Base-by-base conservation (phyloP, 2,797 vertebrate genomes). In the Gadopsis bispinosus region DNA sequence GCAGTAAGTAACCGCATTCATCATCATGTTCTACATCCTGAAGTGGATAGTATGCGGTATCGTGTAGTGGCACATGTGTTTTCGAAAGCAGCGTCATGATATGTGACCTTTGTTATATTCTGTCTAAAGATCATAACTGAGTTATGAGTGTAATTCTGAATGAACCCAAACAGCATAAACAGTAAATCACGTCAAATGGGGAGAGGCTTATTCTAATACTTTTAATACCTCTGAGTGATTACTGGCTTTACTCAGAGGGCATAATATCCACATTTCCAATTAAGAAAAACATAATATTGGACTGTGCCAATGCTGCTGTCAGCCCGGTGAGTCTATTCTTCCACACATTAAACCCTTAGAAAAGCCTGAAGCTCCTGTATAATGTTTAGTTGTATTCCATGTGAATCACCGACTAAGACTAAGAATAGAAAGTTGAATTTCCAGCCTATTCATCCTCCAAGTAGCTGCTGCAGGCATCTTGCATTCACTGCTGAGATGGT, bases 251-350 rank as follows among this genome's bases (percentile, higher is more conserved):
- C 56, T 66, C 70, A n/a, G 19, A 45, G 53, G 53, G 22, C 20
- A 41, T 56, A 17, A 47, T 41, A 59, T 65, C 54, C 50, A 70
- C 16, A 33, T 67, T 75, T 56, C 53, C 71, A 75, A 45, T 80
- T 53, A 73, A 7, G 26, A 26, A 72, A 75, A 68, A 26, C 41
- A 20, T 51, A 14, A 64, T 48, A 45, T 37, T 80, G 58, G 61
- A 43, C 14, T 26, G 20, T 33, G 48, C 20, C 45, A 22, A 3
- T 47, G 73, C 13, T 56, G 66, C 54, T 20, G 35, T 72, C 65
- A 43, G 47, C 47, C 12, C 8, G 2, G n/a, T 33, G 47, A 73
- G 22, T 69, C n/a, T 70, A 1, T n/a, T 79, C 78, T 69, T 43
- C 35, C 64, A 63, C 48, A 48, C 39, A 19, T 66, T 51, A 26